These are phyloP conservation scores for Microplitis mediator DNA, from an alignment of 1,140 invertebrate species.

Conservation along the genomic window DNA sequence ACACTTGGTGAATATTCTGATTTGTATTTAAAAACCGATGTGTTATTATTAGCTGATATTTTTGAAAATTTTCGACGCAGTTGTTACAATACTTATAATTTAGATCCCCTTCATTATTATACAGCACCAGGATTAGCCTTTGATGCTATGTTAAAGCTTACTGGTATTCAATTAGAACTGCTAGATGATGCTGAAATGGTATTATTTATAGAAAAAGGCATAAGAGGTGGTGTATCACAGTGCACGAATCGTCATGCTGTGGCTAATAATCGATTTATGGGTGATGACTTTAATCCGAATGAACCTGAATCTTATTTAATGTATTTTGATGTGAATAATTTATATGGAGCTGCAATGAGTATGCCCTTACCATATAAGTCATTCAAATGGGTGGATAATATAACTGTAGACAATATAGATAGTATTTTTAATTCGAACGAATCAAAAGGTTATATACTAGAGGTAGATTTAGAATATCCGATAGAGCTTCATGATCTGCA, in stretches of 20 bases:
- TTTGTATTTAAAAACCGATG: constrained; percentile 43
- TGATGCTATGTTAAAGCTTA: neutral
- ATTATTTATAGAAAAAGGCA: constrained; percentile 49
- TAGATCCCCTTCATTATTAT: constrained; percentile 51
- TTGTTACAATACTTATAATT: constrained; percentile 37
- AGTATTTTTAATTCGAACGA: neutral
- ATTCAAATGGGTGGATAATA: constrained; percentile 55
- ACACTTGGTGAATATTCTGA: constrained; percentile 55
- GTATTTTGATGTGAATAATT: constrained; percentile 65
- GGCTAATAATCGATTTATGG: constrained; percentile 60
- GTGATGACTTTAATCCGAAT: constrained; percentile 49
- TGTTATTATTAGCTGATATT: constrained; percentile 47
- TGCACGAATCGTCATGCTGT: constrained; percentile 49
- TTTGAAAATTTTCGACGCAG: constrained; percentile 59
- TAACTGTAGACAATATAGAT: neutral
- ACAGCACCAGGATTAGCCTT: constrained; percentile 16
- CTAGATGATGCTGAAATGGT: neutral
- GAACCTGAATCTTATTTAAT: constrained; percentile 46
- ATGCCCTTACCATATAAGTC: constrained; percentile 41
- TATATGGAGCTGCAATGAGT: constrained; percentile 64
- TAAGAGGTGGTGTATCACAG: constrained; percentile 50
- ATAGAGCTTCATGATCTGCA: neutral
- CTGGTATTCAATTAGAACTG: neutral
- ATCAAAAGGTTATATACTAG: neutral
- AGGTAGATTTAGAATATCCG: neutral